Evolutionary conservation across 2,113 vertebrate species (phyloP), one percentile per base, ranked within the genome.

Genomic region (Neogobius melanostomus): DNA sequence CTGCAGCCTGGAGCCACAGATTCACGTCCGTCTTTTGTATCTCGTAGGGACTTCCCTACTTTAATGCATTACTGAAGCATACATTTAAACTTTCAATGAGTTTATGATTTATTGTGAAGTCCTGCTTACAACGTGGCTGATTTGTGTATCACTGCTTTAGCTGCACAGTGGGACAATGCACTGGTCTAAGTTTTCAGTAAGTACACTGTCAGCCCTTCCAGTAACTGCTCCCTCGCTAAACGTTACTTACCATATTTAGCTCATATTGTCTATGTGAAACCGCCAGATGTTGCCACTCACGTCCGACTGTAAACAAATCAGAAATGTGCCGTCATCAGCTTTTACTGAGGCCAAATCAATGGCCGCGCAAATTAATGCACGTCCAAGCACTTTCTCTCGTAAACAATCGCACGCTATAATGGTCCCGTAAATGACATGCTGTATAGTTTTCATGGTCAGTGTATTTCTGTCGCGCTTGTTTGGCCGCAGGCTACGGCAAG

Each of bases 221-320:
- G 84, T 72, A 90, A 83, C 86, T 89, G 77, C 86, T 77, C 12
- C 80, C 85, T 74, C 76, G 76, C 69, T 93, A 93, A 92, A 91
- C 88, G 82, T 86, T 68, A 84, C 87, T 90, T 93, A 81, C 91
- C 85, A 52, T 78, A 90, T 94, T 92, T 93, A 93, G 91, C 72
- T 85, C 89, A 92, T 94, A 93, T 92, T 94, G 88, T 91, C 62
- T 69, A 71, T 76, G 69, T 82, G 78, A 84, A 82, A 72, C 11
- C 56, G 21, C 62, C 84, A 84, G 75, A 86, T 81, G 79, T 50
- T 70, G 76, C 67, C 72, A 57, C 51, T 73, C 65, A 84, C 74
- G 51, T 51, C 48, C 60, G 46, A 28, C 61, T 50, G 76, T 83
- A 86, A 83, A 84, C 84, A 75, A 49, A 73, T 46, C 69, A 49